Conservation (phyloP, 2,113 vertebrate species). For the Syngnathus scovelli region DNA sequence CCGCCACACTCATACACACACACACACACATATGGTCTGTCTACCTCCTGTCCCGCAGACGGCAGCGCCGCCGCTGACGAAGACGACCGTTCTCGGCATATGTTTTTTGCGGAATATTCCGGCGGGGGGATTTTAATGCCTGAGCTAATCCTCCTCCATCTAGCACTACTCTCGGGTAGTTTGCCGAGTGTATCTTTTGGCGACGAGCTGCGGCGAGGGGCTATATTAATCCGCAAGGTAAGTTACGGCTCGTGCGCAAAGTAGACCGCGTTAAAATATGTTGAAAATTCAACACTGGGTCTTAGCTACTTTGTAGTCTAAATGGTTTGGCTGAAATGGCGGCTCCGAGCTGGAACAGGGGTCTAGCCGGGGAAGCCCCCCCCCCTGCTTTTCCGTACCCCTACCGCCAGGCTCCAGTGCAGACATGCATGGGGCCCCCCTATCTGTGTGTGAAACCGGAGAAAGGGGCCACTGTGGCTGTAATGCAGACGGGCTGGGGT, state of each 20-base stretch:
- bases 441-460: constrained; percentile 55
- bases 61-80: constrained; percentile 24
- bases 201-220: constrained; percentile 45
- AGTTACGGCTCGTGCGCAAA: constrained; percentile 29
- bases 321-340: neutral
- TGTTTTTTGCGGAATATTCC: constrained; percentile 7
- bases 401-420: neutral
- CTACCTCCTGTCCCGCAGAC: constrained; percentile 30
- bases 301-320: neutral
- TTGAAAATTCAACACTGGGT: neutral
- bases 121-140: constrained; percentile 63
- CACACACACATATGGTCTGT: neutral
- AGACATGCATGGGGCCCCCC: constrained; percentile 19
- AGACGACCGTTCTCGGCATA: constrained; percentile 15
- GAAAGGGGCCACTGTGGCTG: constrained; percentile 33
- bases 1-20: constrained; percentile 34
- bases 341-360: neutral
- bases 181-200: constrained; percentile 45
- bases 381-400: neutral
- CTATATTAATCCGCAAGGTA: constrained; percentile 54
- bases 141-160: constrained; percentile 56
- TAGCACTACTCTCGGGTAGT: constrained; percentile 69
- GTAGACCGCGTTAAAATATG: neutral
- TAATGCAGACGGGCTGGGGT: constrained; percentile 3
- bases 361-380: neutral